phyloP scores from a whole-genome alignment of 1,140 invertebrate genomes.

The Drosophila trapezifrons region DNA sequence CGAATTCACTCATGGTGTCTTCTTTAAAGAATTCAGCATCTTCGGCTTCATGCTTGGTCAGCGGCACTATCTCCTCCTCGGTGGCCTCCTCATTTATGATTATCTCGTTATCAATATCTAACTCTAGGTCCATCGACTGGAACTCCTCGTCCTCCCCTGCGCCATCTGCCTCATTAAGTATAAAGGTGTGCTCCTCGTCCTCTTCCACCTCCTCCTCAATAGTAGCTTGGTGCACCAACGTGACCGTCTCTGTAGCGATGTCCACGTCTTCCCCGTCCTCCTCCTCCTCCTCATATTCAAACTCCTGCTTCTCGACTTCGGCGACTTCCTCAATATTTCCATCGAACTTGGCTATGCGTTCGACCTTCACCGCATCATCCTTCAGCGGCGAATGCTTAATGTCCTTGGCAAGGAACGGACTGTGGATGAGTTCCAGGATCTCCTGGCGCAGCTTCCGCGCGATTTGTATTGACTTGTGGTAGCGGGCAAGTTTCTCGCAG shows the following conservation, averaged over 20 bases:
- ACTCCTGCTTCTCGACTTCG: slow-evolving; percentile 29
- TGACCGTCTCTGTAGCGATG: slow-evolving; percentile 15
- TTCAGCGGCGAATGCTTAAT: slow-evolving; percentile 37
- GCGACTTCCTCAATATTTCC: slow-evolving; percentile 20
- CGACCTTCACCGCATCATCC: slow-evolving; percentile 14
- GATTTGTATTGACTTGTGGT: slow-evolving; percentile 69
- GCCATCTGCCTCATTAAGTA: slow-evolving; percentile 38
- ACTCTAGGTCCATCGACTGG: slow-evolving; percentile 58
- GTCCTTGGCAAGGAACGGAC: slow-evolving; percentile 58
- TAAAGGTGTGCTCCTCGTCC: slow-evolving; percentile 33
- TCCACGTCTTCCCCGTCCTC: slow-evolving; percentile 12
- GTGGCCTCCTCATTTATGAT: slow-evolving; percentile 65
- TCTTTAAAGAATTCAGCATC: slow-evolving; percentile 59
- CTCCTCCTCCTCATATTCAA: slow-evolving; percentile 33
- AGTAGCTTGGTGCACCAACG: slow-evolving; percentile 25
- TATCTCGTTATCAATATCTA: slow-evolving; percentile 72
- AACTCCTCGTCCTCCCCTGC: slow-evolving; percentile 53
- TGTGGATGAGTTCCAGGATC: slow-evolving; percentile 66
- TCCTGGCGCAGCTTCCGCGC: slow-evolving; percentile 64
- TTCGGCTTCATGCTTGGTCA: slow-evolving; percentile 28
- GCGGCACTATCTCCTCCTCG: slow-evolving; percentile 27
- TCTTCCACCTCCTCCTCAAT: slow-evolving; percentile 25
- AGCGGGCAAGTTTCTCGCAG: slow-evolving; percentile 61
- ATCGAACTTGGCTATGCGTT: slow-evolving; percentile 49
- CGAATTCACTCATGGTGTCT: slow-evolving; percentile 63